A percentile compares a stretch with the other conserved stretches of the same genome.
These are phyloP conservation scores for Embiotoca jacksoni DNA, from an alignment of 2,113 vertebrate species.

Conservation along the genomic window DNA sequence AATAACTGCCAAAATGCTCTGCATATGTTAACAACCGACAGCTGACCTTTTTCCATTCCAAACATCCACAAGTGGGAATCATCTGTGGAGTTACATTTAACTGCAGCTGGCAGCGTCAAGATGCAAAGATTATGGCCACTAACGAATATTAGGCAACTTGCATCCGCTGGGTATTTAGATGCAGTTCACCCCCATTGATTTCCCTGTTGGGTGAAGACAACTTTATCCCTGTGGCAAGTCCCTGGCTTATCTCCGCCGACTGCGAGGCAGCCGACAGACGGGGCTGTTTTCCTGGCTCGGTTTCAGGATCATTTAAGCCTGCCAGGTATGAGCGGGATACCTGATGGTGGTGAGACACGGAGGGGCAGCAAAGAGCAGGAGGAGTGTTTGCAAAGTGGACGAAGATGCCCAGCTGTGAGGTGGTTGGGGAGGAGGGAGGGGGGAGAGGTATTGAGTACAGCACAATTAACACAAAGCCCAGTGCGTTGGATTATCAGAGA, in stretches of 20 bases:
- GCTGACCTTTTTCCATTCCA: conserved; percentile 62
- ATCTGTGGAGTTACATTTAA: conserved; percentile 49
- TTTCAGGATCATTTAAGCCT: conserved; percentile 42
- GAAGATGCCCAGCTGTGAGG: conserved; percentile 66
- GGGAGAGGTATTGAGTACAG: conserved; percentile 33
- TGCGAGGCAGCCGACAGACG: conserved; percentile 39
- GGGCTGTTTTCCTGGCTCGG: conserved; percentile 39
- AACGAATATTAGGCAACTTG: conserved; percentile 72
- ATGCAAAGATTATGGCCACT: conserved; percentile 66
- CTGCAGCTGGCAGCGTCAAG: conserved; percentile 64
- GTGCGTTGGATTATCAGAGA: conserved; percentile 55
- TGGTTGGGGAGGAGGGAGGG: neutral
- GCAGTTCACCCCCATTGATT: conserved; percentile 60
- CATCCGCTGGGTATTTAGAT: conserved; percentile 59
- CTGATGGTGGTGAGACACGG: conserved; percentile 41
- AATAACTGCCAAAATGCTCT: conserved; percentile 41
- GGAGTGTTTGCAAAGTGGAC: conserved; percentile 34
- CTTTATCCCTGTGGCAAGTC: conserved; percentile 72
- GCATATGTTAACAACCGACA: conserved; percentile 42
- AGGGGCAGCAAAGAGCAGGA: conserved; percentile 32
- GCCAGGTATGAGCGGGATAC: conserved; percentile 53
- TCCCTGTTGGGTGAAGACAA: conserved; percentile 70
- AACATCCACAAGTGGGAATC: conserved; percentile 38
- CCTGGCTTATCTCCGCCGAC: conserved; percentile 54
- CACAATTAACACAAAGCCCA: conserved; percentile 57